Percentiles rank a stretch among this genome's conserved stretches.
phyloP scores from a whole-genome alignment of 2,888 invertebrate species.

The Drosophila helvetica region DNA sequence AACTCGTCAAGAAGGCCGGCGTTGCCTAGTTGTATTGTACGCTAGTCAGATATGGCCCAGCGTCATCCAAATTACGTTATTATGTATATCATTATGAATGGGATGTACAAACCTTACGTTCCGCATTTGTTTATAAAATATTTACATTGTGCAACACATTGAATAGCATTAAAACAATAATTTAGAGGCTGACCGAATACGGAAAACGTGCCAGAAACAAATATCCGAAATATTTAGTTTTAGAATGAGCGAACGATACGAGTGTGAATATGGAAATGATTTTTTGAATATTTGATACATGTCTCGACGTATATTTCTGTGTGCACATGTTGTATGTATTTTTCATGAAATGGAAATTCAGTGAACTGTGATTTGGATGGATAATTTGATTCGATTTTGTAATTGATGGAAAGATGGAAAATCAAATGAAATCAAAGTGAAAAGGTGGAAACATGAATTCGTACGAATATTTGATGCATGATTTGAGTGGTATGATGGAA shows the following conservation, averaged over 20 bases:
- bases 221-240: constrained; percentile 26
- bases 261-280: constrained; percentile 43
- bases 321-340: background rate
- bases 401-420: constrained; percentile 34
- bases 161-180: constrained; percentile 24
- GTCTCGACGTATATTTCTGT: too few species aligned
- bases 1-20: constrained; percentile 53
- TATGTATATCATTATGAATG: too few species aligned
- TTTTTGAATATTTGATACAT: too few species aligned
- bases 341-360: constrained; percentile 36
- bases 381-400: constrained; percentile 31
- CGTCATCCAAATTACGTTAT: constrained; percentile 52
- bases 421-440: constrained; percentile 4
- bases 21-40: constrained; percentile 39
- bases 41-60: background rate
- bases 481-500: constrained; percentile 53
- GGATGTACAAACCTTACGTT: constrained; percentile 54
- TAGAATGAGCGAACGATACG: constrained; percentile 33
- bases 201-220: constrained; percentile 66
- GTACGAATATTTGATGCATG: constrained; percentile 24
- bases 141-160: constrained; percentile 30
- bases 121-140: constrained; percentile 21
- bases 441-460: background rate
- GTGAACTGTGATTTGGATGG: constrained; percentile 54
- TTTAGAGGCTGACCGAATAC: constrained; percentile 34